phyloP scores from a whole-genome alignment of 2,113 vertebrate genomes.

The Trichomycterus rosablanca region DNA sequence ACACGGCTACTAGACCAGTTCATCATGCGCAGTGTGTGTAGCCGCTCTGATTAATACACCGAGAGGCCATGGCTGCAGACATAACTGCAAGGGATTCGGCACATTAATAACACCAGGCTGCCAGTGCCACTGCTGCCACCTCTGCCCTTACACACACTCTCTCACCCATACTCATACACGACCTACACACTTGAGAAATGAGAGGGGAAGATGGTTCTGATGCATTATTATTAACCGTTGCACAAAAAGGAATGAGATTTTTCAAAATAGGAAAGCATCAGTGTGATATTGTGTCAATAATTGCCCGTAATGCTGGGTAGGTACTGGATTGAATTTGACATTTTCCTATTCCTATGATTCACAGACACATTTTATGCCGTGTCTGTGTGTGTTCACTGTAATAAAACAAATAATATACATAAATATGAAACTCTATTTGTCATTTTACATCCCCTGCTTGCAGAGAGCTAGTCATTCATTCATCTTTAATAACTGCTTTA shows the following conservation, averaged over 20 bases:
- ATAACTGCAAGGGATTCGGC: conserved; percentile 36
- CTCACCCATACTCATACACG: not conserved
- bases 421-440: too few relatives aligned
- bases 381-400: too few relatives aligned
- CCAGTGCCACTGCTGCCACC: conserved; percentile 30
- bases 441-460: too few relatives aligned
- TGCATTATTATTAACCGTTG: too few relatives aligned
- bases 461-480: too few relatives aligned
- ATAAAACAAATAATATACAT: too few relatives aligned
- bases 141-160: conserved; percentile 16
- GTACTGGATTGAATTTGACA: too few relatives aligned
- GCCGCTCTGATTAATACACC: conserved; percentile 36
- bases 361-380: too few relatives aligned
- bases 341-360: too few relatives aligned
- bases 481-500: too few relatives aligned
- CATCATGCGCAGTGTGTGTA: conserved; percentile 40
- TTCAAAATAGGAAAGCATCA: conserved; percentile 2
- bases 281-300: not conserved
- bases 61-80: conserved; percentile 33
- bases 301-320: not conserved
- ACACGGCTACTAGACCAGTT: conserved; percentile 39
- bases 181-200: conserved; percentile 10
- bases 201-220: too few relatives aligned
- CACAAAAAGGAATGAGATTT: conserved; percentile 9
- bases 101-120: conserved; percentile 40